These are phyloP conservation scores for Hypotaenidia philippensis DNA, from an alignment of 2,797 vertebrate genomes.

Conservation along the genomic window DNA sequence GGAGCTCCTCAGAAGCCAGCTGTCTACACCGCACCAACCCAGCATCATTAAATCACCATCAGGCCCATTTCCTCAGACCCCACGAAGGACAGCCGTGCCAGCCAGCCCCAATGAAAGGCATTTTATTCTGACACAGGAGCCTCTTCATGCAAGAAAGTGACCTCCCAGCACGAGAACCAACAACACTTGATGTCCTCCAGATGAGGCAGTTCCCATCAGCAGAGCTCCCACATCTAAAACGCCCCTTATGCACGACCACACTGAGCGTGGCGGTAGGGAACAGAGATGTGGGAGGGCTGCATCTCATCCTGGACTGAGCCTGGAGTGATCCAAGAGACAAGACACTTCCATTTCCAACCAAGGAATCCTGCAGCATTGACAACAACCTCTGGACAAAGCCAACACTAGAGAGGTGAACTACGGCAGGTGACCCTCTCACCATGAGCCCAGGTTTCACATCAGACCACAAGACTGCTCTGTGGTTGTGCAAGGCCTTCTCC, in stretches of 20 bases:
- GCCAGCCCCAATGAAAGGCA: background rate
- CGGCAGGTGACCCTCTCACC: background rate
- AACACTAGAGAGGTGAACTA: background rate
- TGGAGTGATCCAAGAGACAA: background rate
- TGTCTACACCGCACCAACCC: background rate
- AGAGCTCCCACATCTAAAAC: background rate
- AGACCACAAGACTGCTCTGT: fast-evolving
- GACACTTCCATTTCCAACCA: background rate
- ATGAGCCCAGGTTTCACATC: background rate
- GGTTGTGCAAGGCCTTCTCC: background rate
- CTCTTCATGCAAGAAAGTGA: background rate
- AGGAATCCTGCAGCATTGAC: background rate
- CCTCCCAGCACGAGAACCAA: background rate
- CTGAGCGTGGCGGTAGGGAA: fast-evolving
- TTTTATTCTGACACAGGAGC: background rate
- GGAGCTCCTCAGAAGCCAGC: background rate
- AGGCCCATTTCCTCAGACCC: background rate
- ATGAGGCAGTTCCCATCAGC: background rate
- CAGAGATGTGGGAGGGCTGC: background rate
- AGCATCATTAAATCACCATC: background rate
- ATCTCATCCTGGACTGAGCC: background rate
- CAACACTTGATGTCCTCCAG: fast-evolving
- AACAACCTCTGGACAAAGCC: background rate
- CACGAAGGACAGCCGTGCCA: fast-evolving
- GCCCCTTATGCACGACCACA: background rate